Base-by-base conservation (phyloP, 2,113 vertebrate species). In the Conger conger region DNA sequence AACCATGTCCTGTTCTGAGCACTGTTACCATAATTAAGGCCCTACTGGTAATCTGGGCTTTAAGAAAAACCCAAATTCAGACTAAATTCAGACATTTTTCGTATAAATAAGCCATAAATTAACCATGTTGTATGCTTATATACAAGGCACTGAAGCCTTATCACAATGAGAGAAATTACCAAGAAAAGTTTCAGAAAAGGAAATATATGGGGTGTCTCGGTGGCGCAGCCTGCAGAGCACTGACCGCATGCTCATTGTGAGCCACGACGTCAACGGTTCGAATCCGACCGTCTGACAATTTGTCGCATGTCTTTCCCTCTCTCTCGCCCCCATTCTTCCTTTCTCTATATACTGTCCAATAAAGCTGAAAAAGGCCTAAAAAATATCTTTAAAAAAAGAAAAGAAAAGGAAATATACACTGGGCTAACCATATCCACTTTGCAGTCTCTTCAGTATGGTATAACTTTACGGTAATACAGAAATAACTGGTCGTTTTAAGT, bases 21-120 rank as follows among this genome's bases (percentile, higher is more conserved):
- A 27, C 38, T 37, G 40, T 76, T 76, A 53, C 84, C 63, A 76
- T 81, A 85, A 85, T 85, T 85, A 85, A 50, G 80, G 63, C 16
- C 36, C 0, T n/a, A 17, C 38, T 15, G 79, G 50, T n/a, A 15
- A 80, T 45, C 79, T 45, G 40, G 79, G 6, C 30, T 45, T 13
- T 73, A 33, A 73, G 2, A 73, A 30, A 4, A 20, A 16, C 15
- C 76, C 33, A 38, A 78, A 37, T 38, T 73, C 68, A 30, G 76
- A 20, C 6, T 37, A 37, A 78, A 20, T 30, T 78, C 38, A 30
- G 11, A 73, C 27, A 4, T 3, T 5, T 42, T 42, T 42, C 11
- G 27, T 4, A 63, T 77, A 17, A 18, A 77, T 3, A 38, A 57
- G 5, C 60, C 30, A 20, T 7, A 5, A 82, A 18, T 37, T 27